phyloP scores from a whole-genome alignment of 2,888 invertebrate species.

The Eupithecia inturbata region DNA sequence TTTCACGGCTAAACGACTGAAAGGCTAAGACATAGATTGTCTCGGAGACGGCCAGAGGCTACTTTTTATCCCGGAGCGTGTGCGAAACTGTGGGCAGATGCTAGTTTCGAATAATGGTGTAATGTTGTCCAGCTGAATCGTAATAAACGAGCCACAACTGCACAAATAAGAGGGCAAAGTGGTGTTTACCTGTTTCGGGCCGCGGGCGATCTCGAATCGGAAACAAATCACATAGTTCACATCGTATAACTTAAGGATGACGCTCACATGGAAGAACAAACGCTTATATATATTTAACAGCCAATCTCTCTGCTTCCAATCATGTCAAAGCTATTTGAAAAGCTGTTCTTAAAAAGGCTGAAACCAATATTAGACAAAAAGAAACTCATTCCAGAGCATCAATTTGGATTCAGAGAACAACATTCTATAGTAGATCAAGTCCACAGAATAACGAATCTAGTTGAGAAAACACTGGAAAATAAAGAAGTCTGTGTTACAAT shows the following conservation, averaged over 20 bases:
- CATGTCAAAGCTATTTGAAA: no score
- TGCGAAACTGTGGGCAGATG: neutral
- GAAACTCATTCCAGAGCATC: no score
- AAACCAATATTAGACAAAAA: no score
- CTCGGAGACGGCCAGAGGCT: neutral
- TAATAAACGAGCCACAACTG: slow-evolving; percentile 24
- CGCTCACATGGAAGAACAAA: slow-evolving; percentile 31
- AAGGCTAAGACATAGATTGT: neutral
- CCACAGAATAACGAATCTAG: no score
- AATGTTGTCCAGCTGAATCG: neutral
- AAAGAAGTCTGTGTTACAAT: no score
- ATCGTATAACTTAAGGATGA: slow-evolving; percentile 45
- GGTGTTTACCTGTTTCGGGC: slow-evolving; percentile 61
- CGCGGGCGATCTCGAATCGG: slow-evolving; percentile 54
- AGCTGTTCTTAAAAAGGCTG: no score
- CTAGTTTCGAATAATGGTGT: neutral
- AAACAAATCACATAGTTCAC: slow-evolving; percentile 69
- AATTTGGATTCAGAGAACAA: no score
- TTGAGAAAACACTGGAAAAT: no score
- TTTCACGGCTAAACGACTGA: neutral
- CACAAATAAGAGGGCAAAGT: slow-evolving; percentile 29
- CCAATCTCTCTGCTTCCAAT: no score
- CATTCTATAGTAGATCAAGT: no score
- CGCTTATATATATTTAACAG: no score
- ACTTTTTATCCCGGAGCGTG: neutral